A percentile compares a stretch with the other conserved stretches of the same genome.
Evolutionary conservation across 2,113 vertebrate genomes (phyloP).

Genomic region (Percina caprodes): DNA sequence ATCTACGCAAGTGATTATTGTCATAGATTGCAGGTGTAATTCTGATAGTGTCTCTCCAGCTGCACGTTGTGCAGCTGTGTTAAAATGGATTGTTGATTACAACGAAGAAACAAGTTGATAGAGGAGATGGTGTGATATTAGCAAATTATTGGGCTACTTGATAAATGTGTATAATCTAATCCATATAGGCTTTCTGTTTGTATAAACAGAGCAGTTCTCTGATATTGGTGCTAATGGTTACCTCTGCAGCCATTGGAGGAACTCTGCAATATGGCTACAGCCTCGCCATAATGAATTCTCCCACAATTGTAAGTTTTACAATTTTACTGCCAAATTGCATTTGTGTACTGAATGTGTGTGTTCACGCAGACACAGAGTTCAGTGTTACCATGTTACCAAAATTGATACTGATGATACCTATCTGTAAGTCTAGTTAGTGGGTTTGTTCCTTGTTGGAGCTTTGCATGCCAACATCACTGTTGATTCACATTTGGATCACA

Average conservation of each 20-base stretch:
- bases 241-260: slow-evolving; percentile 90
- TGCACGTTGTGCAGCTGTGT: background rate
- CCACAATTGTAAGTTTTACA: slow-evolving; percentile 83
- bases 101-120: background rate
- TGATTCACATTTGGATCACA: slow-evolving; percentile 28
- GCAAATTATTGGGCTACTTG: background rate
- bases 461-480: background rate
- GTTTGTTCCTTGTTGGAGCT: background rate
- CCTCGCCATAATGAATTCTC: slow-evolving; percentile 92
- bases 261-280: slow-evolving; percentile 95
- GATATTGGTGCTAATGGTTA: slow-evolving; percentile 87
- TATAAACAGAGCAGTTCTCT: slow-evolving; percentile 76
- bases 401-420: background rate
- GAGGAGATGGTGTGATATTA: background rate
- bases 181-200: slow-evolving; percentile 11
- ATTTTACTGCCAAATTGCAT: background rate
- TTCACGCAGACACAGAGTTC: background rate
- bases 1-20: background rate
- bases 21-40: background rate
- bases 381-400: too few species aligned
- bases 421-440: background rate
- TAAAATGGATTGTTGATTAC: background rate
- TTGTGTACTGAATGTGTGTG: background rate
- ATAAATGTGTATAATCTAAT: background rate
- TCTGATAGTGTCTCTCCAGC: background rate